Evolutionary conservation across 2,888 invertebrate species (phyloP), one percentile per base, ranked within the genome.

Genomic region (Nymphalis urticae): DNA sequence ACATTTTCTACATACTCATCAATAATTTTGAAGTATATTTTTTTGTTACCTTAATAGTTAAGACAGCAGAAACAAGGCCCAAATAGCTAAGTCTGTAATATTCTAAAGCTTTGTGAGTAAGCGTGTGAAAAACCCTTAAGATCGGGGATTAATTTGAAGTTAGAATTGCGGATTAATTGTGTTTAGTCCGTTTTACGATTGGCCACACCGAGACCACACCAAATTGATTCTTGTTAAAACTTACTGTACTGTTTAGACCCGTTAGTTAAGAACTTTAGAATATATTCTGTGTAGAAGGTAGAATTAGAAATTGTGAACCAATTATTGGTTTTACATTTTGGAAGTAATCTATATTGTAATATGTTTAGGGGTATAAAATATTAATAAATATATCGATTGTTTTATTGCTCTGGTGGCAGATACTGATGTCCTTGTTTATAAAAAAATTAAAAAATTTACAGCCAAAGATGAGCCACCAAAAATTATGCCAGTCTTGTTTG

Each of bases 161-260:
- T 80, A 74, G 80, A 75, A 83, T 84, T 78, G 80, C 66, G 79
- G 81, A 85, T 84, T 84, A 85, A 85, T 86, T 83, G 84, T 84
- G 79, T 82, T 72, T 75, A 77, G 79, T 79, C 75, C 65, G 69
- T 59, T 72, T 68, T 67, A 71, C 72, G 73, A 72, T 63, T 53
- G 67, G 71, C 69, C 70, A 60, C 68, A 71, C 66, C 66, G 70
- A 69, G 67, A 68, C 72, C 72, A 61, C 61, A 63, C 72, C 70
- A 73, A 75, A 76, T 77, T 77, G 77, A 76, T 75, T 75, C 74
- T 75, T 75, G 72, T 75, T 76, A 67, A 71, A 75, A 73, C 75
- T 73, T 64, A 71, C 53, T n/a, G 24, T 54, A 47, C 62, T 54
- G 62, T 66, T 66, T 62, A 56, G 36, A 48, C 48, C 56, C 36